Evolutionary conservation across 2,113 vertebrate genomes (phyloP).

Genomic region (Macroglossus sobrinus): DNA sequence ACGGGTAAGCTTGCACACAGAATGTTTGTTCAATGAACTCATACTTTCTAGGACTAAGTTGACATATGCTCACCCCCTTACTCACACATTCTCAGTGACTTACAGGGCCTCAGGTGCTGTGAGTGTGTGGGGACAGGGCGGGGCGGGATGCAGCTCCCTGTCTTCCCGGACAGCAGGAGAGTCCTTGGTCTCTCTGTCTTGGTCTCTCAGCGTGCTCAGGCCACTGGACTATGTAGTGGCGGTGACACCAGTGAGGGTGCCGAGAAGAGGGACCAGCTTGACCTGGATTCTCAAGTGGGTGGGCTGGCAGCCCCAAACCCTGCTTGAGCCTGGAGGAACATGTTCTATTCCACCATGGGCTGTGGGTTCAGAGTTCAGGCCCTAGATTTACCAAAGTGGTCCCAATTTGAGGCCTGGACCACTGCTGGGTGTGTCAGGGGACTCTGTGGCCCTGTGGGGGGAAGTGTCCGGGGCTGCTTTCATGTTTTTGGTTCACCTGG

Average conservation of each 20-base stretch:
- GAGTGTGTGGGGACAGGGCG: not conserved
- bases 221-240: not conserved
- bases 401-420: not conserved
- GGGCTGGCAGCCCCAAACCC: not conserved
- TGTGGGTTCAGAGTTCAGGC: not conserved
- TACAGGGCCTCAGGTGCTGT: not conserved
- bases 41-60: not conserved
- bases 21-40: not conserved
- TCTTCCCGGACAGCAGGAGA: not conserved
- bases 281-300: not conserved
- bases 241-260: not conserved
- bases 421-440: not conserved
- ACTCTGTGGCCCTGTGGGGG: not conserved
- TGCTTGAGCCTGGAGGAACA: not conserved
- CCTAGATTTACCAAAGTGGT: not conserved
- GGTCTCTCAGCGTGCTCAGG: not conserved
- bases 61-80: not conserved
- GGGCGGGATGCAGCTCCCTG: not conserved
- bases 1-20: not conserved
- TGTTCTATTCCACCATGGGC: too few relatives aligned
- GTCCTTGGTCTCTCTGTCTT: not conserved
- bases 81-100: not conserved
- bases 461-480: not conserved
- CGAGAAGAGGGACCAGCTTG: not conserved
- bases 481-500: not conserved